Base-by-base conservation (phyloP, 2,113 vertebrate species). In the Scortum barcoo region DNA sequence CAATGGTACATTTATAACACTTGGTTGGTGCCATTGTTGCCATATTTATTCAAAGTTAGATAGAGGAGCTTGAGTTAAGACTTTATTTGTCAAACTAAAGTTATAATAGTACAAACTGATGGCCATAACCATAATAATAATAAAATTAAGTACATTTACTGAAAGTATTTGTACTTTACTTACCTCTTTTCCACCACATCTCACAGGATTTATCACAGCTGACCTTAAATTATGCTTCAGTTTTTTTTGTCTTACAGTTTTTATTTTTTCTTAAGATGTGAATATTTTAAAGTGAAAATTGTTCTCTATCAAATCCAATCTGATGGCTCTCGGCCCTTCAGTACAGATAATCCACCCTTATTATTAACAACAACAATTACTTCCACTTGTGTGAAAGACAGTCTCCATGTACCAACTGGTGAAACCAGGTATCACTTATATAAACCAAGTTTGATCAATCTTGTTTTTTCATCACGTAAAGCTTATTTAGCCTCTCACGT, bases 381-480 rank as follows among this genome's bases (percentile, higher is more conserved):
- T 22, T 61, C 7, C 5, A 50, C 42, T 14, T 28, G 22, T 78
- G 40, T 78, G 33, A 78, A 28, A 51, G 20, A 42, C 44, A 66
- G 24, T 56, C 74, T 56, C 16, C 28, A 50, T 50, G 26, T 11
- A 14, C 11, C 36, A 16, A 60, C 26, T 63, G 53, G 48, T 16
- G 6, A 20, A 6, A 46, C 7, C n/a, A 17, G 20, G 12, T 33
- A 30, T 46, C 26, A 50, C 56, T 36, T 20, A 40, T 22, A 62
- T 28, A 63, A 28, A 19, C 33, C 40, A 38, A 24, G 44, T 67
- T 36, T 57, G 40, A 33, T 12, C n/a, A 30, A 33, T 12, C n/a
- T 66, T 50, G 6, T 63, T 68, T 62, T 62, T 76, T 80, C 36
- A 76, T 44, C 20, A 50, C 44, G 20, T 9, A 24, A 36, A 69